These are phyloP conservation scores for Podargus strigoides DNA, from an alignment of 2,797 vertebrate species.

Conservation along the genomic window DNA sequence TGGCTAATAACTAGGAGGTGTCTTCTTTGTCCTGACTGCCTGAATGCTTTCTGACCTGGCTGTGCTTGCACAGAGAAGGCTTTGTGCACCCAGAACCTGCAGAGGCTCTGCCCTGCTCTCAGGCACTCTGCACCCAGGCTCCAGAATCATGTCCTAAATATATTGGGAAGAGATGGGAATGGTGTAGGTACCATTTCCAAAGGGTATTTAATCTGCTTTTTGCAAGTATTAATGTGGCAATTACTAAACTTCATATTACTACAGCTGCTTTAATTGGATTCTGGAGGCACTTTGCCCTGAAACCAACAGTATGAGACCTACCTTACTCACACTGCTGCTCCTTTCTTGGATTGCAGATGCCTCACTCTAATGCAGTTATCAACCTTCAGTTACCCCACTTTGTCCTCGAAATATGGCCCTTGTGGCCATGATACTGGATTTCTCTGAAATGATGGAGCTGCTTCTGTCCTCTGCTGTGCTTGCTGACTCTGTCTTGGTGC, in stretches of 20 bases:
- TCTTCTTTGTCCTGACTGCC: neutral
- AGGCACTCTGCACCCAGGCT: rapidly evolving
- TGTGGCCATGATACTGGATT: neutral
- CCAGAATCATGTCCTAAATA: neutral
- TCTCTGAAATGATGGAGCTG: neutral
- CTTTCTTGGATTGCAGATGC: neutral
- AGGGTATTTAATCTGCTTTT: neutral
- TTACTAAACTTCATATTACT: neutral
- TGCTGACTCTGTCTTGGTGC: neutral
- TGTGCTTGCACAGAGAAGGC: neutral
- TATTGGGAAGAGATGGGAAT: neutral
- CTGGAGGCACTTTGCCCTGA: neutral
- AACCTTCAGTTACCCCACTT: neutral
- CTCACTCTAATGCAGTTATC: neutral
- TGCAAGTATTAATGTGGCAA: neutral
- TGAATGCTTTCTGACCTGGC: neutral
- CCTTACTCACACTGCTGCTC: neutral
- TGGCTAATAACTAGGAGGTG: neutral
- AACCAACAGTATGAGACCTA: neutral
- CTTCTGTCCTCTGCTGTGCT: neutral
- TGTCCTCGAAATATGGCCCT: neutral
- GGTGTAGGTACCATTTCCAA: neutral
- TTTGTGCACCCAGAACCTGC: neutral
- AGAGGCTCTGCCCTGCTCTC: neutral
- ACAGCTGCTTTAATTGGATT: neutral